Base-by-base conservation (phyloP, 2,797 vertebrate species). In the Cyclura pinguis region DNA sequence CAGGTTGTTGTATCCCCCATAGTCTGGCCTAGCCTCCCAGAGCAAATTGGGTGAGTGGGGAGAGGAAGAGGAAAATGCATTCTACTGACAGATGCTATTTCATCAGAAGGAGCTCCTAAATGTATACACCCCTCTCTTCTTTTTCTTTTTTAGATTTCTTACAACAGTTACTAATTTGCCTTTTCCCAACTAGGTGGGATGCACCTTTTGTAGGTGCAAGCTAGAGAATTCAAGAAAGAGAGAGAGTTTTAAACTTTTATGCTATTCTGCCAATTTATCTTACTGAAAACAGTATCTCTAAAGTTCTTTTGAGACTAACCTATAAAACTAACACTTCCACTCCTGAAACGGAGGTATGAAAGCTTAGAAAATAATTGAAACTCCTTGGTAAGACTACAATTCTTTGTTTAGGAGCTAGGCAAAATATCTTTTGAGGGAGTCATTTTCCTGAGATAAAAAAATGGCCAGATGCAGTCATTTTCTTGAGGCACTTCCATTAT, bases 391-490 rank as follows among this genome's bases (percentile, higher is more conserved):
- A 92, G 77, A 0, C 3, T 29, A 20, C 55, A 73, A 73, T 78
- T 24, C 0, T 76, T 0, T 57, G 3, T 1, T 78, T 4, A 90
- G 20, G 16, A 80, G 12, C 2, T 47, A 77, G 2, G 4, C 0
- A 93, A 91, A 93, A 85, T 77, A n/a, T 35, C 32, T 80, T 92
- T 16, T 84, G 16, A 73, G 52, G 9, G 47, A 27, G 8, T 89
- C 1, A 16, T 6, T 90, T 74, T 29, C 0, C n/a, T 47, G 0
- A 32, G 62, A n/a, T 3, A 87, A 89, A 91, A 64, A 72, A 12
- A 38, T 92, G 0, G 42, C 3, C 81, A 59, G 64, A 72, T 1
- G 55, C n/a, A 67, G 0, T 1, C 24, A 24, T 80, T 88, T 38
- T 88, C 88, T 88, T 29, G 0, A 90, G 81, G 1, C 3, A 86